Conservation (phyloP, 2,888 invertebrate species). For the Malacosoma neustria region DNA sequence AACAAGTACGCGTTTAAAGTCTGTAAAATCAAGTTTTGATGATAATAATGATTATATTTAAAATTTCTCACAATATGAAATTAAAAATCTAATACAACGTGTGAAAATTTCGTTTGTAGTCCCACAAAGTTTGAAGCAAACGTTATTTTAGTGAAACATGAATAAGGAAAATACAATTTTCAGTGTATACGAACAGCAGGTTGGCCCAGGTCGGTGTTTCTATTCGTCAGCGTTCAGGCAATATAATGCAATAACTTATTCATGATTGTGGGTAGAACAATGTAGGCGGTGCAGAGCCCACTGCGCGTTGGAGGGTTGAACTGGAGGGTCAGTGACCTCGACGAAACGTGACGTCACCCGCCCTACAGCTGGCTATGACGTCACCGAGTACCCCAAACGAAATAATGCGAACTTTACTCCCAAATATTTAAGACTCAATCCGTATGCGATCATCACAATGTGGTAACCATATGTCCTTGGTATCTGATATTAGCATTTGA, state of each 20-base stretch:
- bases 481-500: constrained; percentile 43
- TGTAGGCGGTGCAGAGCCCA: constrained; percentile 33
- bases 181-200: constrained; percentile 31
- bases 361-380: constrained; percentile 71
- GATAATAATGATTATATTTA: no score
- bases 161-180: constrained; percentile 9
- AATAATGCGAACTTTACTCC: constrained; percentile 43
- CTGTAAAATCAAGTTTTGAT: no score
- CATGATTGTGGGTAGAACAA: constrained; percentile 40
- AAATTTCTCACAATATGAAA: no score
- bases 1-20: background rate
- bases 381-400: constrained; percentile 49
- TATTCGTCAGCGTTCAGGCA: constrained; percentile 31
- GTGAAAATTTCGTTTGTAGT: background rate
- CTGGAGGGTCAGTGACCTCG: constrained; percentile 52
- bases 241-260: constrained; percentile 55
- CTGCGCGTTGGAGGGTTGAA: constrained; percentile 43
- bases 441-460: constrained; percentile 30
- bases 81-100: background rate
- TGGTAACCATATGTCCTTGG: constrained; percentile 55
- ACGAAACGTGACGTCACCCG: constrained; percentile 63
- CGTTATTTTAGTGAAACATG: background rate
- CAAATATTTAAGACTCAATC: constrained; percentile 44
- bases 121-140: background rate
- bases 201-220: constrained; percentile 59